These are phyloP conservation scores for Lipotes vexillifer DNA, from an alignment of 2,113 vertebrate species.

Conservation along the genomic window DNA sequence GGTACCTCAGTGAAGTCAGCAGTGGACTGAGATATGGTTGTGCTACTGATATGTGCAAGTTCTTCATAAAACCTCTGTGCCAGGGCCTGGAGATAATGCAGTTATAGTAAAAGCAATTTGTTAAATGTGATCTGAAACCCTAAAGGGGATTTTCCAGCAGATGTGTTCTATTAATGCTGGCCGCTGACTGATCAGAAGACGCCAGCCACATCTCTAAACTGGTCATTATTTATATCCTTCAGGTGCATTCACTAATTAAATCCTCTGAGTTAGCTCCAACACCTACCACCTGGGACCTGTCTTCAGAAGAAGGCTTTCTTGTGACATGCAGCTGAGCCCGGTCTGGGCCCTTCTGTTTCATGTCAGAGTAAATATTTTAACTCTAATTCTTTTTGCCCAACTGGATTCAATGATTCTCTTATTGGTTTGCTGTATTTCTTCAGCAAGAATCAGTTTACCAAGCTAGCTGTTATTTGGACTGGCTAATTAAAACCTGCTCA, in stretches of 20 bases:
- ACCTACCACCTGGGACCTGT: constrained; percentile 54
- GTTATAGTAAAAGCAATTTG: constrained; percentile 32
- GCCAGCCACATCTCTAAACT: not conserved
- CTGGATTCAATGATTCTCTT: not conserved
- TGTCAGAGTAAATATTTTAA: constrained; percentile 45
- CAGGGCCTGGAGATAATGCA: not conserved
- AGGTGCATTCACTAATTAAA: constrained; percentile 63
- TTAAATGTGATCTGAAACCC: constrained; percentile 22
- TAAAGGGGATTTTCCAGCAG: constrained; percentile 41
- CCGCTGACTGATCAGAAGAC: constrained; percentile 27
- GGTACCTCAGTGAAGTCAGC: constrained; percentile 15
- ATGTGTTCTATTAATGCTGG: constrained; percentile 42
- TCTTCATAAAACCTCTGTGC: constrained; percentile 34
- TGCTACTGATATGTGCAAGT: not conserved
- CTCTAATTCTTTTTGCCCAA: constrained; percentile 13
- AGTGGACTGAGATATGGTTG: not conserved
- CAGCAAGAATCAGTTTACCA: constrained; percentile 4
- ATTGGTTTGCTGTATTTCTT: constrained; percentile 25
- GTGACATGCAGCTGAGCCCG: not conserved
- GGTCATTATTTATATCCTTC: constrained; percentile 22
- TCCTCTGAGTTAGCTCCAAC: not conserved
- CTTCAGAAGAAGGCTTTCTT: constrained; percentile 47
- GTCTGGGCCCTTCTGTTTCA: not conserved
- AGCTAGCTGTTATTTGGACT: not conserved
- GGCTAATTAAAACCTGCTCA: not conserved